These are phyloP conservation scores for Vandiemenella viatica DNA, from an alignment of 2,888 invertebrate genomes.

Conservation along the genomic window DNA sequence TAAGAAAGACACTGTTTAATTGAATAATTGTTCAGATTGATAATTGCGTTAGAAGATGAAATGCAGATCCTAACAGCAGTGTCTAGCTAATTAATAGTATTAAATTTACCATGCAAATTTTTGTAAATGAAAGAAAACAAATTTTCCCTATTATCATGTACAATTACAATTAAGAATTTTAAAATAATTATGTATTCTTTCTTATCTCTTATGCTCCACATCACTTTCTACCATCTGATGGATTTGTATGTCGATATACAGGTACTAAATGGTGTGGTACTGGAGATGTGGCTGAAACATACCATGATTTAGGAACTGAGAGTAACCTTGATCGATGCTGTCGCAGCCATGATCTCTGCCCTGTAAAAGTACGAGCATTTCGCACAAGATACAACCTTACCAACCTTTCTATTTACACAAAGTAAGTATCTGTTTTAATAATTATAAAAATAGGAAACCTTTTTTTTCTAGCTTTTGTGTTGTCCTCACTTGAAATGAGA, in stretches of 20 bases:
- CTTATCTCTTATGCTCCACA: too few relatives aligned
- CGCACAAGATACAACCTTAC: slow-evolving; percentile 61
- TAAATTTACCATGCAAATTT: too few relatives aligned
- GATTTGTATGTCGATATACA: slow-evolving; percentile 25
- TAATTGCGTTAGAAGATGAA: too few relatives aligned
- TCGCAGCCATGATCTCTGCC: slow-evolving; percentile 80
- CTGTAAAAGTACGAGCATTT: slow-evolving; percentile 58
- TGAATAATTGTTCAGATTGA: too few relatives aligned
- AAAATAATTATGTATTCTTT: too few relatives aligned
- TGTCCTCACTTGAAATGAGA: not conserved
- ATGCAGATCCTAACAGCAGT: too few relatives aligned
- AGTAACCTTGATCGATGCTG: slow-evolving; percentile 64
- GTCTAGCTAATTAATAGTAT: too few relatives aligned
- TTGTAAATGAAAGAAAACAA: too few relatives aligned
- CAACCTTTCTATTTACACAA: slow-evolving; percentile 72
- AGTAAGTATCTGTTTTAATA: slow-evolving; percentile 33
- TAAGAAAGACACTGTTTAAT: too few relatives aligned
- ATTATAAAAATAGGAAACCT: not conserved
- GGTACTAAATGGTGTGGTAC: slow-evolving; percentile 89
- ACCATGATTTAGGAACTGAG: slow-evolving; percentile 69
- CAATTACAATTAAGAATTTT: not conserved
- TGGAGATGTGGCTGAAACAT: slow-evolving; percentile 70
- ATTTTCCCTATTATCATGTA: not conserved
- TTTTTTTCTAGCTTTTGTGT: not conserved
- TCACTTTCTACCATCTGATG: not conserved